Evolutionary conservation across 2,797 vertebrate genomes (phyloP).

Genomic region (Chaetophractus vellerosus): DNA sequence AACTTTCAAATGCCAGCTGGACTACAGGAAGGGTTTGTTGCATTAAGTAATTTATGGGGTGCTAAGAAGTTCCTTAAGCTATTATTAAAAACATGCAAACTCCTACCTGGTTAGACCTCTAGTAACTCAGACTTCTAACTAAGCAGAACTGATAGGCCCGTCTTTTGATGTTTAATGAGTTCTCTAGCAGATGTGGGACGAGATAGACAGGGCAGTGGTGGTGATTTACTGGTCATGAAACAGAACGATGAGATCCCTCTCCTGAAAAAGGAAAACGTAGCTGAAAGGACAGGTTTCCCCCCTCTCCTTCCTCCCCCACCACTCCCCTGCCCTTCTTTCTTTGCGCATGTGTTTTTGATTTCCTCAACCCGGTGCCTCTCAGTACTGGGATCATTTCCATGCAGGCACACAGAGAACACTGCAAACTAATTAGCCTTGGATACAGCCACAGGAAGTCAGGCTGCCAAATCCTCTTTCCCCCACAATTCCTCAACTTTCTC

Average conservation of each 20-base stretch:
- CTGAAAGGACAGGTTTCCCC: constrained; percentile 84
- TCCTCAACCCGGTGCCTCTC: constrained; percentile 90
- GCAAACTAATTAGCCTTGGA: constrained; percentile 94
- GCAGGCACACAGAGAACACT: constrained; percentile 91
- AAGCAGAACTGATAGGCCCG: constrained; percentile 91
- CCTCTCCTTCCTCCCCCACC: constrained; percentile 68
- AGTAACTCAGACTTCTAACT: constrained; percentile 92
- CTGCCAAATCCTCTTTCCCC: constrained; percentile 95
- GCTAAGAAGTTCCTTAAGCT: constrained; percentile 93
- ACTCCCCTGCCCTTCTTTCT: constrained; percentile 81
- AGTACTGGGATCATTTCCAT: constrained; percentile 91
- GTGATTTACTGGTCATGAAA: constrained; percentile 91
- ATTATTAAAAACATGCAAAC: constrained; percentile 93
- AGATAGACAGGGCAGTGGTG: constrained; percentile 88
- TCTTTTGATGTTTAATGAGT: constrained; percentile 93
- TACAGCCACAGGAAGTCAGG: constrained; percentile 93
- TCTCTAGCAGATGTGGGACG: constrained; percentile 91
- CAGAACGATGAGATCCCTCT: constrained; percentile 89
- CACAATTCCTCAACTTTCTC: constrained; percentile 93
- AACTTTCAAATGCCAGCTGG: constrained; percentile 80
- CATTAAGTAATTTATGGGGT: constrained; percentile 93
- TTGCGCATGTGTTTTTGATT: constrained; percentile 94
- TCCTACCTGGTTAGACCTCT: constrained; percentile 90
- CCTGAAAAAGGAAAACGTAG: constrained; percentile 89
- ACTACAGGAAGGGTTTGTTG: constrained; percentile 91